Evolutionary conservation across 2,113 vertebrate genomes (phyloP), one percentile per base, ranked within the genome.

Genomic region (Mus spicilegus): DNA sequence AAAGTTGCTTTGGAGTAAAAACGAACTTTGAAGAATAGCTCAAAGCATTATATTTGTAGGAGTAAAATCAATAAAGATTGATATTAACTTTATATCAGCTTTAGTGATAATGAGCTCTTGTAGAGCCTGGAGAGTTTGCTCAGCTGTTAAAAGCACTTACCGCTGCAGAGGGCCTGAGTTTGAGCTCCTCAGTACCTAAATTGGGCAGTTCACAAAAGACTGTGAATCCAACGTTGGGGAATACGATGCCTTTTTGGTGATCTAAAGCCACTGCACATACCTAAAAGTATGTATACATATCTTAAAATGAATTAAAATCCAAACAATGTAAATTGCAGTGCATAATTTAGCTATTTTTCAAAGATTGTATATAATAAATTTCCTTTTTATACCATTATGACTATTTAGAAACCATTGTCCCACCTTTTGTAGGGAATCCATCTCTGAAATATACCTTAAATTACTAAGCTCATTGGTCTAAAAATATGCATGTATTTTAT

Each of bases 271-370:
- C 28, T 78, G 11, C 28, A 17, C 28, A 49, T 51, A 78, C 14
- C 14, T 17, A 30, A 30, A 30, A 3, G 17, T 6, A 33, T 33
- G 3, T 2, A 51, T 51, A 78, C 46, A 49, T 30, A 51, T 33
- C 33, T 46, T 26, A 33, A 78, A 78, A 61, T 92, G 22, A 90
- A 26, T 73, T 39, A 19, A 39, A 73, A 24, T 73, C 19, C 7
- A 70, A 73, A 73, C 22, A 22, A 73, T 39, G n/a, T 73, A 39
- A 73, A 73, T 73, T 39, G 1, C n/a, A 73, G 22, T 94, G 2
- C 19, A 36, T 80, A 95, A 95, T 93, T 93, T 61, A 87, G 39
- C 36, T 65, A 13, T 30, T 89, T 96, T 95, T 76, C 75, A 93
- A 81, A 61, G 20, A 63, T 1, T 82, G 8, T 56, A 87, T 80